Percentiles rank a stretch among this genome's conserved stretches.
These are phyloP conservation scores for Asteroscopus sphinx DNA, from an alignment of 2,888 invertebrate species.

Conservation along the genomic window DNA sequence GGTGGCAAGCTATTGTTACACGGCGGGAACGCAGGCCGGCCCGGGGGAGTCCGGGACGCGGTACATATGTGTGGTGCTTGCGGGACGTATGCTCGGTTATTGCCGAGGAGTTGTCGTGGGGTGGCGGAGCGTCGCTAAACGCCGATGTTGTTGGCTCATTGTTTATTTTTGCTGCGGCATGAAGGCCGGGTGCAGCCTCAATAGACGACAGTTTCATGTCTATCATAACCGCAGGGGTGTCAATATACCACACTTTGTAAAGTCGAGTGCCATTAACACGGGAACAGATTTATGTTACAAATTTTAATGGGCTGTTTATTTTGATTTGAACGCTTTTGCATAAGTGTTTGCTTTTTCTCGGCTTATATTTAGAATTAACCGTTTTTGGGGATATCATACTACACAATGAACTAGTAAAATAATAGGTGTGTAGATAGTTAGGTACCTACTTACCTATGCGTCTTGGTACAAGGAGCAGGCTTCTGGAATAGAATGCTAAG, in stretches of 20 bases:
- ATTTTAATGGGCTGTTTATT: constrained; percentile 59
- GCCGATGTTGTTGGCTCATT: constrained; percentile 69
- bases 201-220: constrained; percentile 53
- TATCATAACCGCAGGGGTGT: constrained; percentile 60
- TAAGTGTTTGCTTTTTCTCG: constrained; percentile 11
- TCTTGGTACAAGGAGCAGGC: too few species aligned
- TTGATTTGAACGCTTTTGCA: constrained; percentile 49
- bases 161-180: constrained; percentile 70
- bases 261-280: constrained; percentile 55
- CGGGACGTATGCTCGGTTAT: constrained; percentile 70
- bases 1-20: constrained; percentile 71
- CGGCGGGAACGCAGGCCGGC: constrained; percentile 44
- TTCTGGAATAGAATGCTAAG: too few species aligned
- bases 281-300: constrained; percentile 52
- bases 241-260: constrained; percentile 55
- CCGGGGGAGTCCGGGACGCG: constrained; percentile 33
- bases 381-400: too few species aligned
- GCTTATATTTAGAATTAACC: constrained; percentile 3
- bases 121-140: constrained; percentile 73
- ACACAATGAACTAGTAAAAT: too few species aligned
- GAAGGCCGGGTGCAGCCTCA: constrained; percentile 64
- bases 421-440: too few species aligned
- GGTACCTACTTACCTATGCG: too few species aligned
- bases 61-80: constrained; percentile 63
- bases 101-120: constrained; percentile 78